Base-by-base conservation (phyloP, 2,888 invertebrate genomes). In the Stenodera caucasica region DNA sequence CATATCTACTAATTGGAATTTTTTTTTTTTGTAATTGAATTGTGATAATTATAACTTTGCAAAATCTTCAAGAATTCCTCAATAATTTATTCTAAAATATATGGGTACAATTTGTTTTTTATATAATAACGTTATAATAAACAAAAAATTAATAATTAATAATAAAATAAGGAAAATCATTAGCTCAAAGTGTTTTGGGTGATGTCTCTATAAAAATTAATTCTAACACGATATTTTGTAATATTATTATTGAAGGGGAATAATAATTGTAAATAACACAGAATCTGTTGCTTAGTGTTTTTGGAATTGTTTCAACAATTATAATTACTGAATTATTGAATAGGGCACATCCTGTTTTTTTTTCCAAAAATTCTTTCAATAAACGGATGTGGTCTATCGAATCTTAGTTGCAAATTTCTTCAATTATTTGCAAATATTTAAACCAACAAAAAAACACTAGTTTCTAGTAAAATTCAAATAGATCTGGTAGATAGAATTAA, bases 401-500 rank as follows among this genome's bases (percentile, higher is more conserved):
- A 2, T 23, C 1, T 49, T 29, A 26, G 30, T 55, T 40, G 35
- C 45, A 18, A 30, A 4, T 55, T 15, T 7, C 9, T 53, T 11
- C 54, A 33, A 29, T 57, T 60, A 40, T 57, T 65, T 70, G 63
- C 21, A n/a, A 64, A 71, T 68, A 70, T 70, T 70, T 63, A 64
- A 65, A 45, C 45, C 21, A 45, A 45, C 23, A 23, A 66, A 70
- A 69, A 60, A 67, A 72, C 69, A n/a, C 68, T 75, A 75, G 75
- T 72, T 75, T 74, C 7, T 73, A 75, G 75, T 60, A 64, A 37
- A 37, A 37, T 23, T 75, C 72, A 72, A 72, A 73, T 75, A 75
- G 73, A 70, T 75, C 72, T 75, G 72, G 70, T 76, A 77, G 75
- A 62, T 75, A 74, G 75, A 72, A 67, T 70, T 40, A 18, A 45